A percentile compares a stretch with the other conserved stretches of the same genome.
Conservation (phyloP, 2,113 vertebrate species). For the Carollia perspicillata region DNA sequence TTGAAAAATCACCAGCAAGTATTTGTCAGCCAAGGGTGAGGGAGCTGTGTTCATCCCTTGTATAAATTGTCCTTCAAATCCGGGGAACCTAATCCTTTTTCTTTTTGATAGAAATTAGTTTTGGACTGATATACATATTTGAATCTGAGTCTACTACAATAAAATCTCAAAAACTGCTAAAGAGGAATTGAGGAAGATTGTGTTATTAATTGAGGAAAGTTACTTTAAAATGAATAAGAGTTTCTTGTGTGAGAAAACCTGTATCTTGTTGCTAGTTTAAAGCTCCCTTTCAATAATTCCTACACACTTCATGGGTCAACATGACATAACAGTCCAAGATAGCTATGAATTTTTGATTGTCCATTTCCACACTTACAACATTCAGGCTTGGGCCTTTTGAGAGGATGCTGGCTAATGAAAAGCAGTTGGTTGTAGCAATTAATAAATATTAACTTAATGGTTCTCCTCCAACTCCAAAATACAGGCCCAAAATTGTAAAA, state of each 20-base stretch:
- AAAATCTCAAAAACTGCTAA: neutral
- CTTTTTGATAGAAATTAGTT: conserved; percentile 7
- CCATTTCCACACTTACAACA: neutral
- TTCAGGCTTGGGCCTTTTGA: neutral
- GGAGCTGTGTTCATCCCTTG: neutral
- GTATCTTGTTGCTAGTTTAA: neutral
- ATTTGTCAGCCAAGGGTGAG: neutral
- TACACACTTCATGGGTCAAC: neutral
- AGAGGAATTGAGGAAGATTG: neutral
- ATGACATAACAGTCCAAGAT: neutral
- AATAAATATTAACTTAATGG: neutral
- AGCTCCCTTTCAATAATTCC: neutral
- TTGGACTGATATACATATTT: neutral
- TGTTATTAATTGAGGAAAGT: neutral
- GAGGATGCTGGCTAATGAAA: neutral
- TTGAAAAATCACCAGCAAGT: neutral
- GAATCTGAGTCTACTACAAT: neutral
- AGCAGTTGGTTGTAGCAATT: neutral
- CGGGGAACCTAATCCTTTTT: neutral
- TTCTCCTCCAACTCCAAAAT: neutral
- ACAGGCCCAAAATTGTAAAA: neutral
- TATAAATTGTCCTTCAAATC: neutral
- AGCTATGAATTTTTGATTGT: neutral
- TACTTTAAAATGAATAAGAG: neutral
- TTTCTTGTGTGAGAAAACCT: neutral